A percentile compares a stretch with the other conserved stretches of the same genome.
Evolutionary conservation across 2,888 invertebrate genomes (phyloP).

Genomic region (Xanthia icteritia): DNA sequence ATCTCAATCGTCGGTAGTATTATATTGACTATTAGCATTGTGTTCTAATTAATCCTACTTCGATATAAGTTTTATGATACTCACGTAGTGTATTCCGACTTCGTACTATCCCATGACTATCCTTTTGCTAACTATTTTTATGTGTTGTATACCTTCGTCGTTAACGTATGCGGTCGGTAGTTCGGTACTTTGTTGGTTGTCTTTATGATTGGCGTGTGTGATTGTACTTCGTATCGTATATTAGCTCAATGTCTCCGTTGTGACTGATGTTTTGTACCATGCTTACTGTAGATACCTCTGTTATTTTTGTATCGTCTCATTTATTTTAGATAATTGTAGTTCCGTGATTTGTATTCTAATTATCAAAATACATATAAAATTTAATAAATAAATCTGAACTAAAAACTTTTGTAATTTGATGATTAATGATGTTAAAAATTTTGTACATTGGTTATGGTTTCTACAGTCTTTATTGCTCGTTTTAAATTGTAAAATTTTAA

Average conservation of each 20-base stretch:
- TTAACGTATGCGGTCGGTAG: constrained; percentile 19
- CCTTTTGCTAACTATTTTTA: constrained; percentile 46
- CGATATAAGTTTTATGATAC: constrained; percentile 59
- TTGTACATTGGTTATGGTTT: constrained; percentile 77
- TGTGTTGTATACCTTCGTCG: constrained; percentile 49
- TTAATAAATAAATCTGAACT: constrained; percentile 28
- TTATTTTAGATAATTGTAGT: constrained; percentile 52
- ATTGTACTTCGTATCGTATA: constrained; percentile 70
- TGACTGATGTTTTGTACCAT: constrained; percentile 76
- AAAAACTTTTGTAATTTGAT: constrained; percentile 55
- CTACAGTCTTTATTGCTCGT: constrained; percentile 76
- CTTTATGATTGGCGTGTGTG: constrained; percentile 56
- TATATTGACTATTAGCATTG: constrained; percentile 39
- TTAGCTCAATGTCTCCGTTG: constrained; percentile 82
- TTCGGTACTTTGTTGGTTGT: constrained; percentile 42
- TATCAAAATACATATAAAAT: constrained; percentile 19
- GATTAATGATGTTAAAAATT: constrained; percentile 61
- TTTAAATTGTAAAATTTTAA: constrained; percentile 85
- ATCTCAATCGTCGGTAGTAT: constrained; percentile 41
- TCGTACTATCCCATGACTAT: constrained; percentile 47
- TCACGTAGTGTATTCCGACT: constrained; percentile 49
- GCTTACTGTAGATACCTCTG: constrained; percentile 63
- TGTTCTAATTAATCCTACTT: constrained; percentile 45
- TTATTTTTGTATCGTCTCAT: constrained; percentile 63
- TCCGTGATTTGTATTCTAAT: constrained; percentile 42